Percentiles rank a stretch among this genome's conserved stretches.
phyloP scores from a whole-genome alignment of 2,113 vertebrate genomes.

The Centrocercus urophasianus region DNA sequence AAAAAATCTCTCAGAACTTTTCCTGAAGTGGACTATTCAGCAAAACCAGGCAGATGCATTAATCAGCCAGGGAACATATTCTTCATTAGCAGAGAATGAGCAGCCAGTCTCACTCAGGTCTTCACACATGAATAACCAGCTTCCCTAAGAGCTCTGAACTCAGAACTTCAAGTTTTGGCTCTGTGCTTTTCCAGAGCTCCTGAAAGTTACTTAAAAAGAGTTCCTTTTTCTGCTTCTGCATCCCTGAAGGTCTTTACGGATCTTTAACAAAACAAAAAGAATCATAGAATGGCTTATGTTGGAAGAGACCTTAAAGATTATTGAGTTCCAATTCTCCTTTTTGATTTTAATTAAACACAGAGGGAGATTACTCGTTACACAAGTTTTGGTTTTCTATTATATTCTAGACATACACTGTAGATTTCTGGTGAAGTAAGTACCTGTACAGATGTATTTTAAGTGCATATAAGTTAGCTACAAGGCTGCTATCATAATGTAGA shows the following conservation, averaged over 20 bases:
- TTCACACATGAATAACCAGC: not conserved
- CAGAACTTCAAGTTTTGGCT: not conserved
- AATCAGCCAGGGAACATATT: not conserved
- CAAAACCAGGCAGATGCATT: not conserved
- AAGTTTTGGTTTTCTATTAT: not conserved
- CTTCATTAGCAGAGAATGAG: not conserved
- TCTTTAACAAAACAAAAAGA: not conserved
- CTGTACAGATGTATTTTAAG: not conserved
- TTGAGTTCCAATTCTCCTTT: not conserved
- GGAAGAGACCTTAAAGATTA: too few relatives aligned
- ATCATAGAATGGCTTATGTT: too few relatives aligned
- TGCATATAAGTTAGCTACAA: not conserved
- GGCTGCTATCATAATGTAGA: not conserved
- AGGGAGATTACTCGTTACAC: not conserved
- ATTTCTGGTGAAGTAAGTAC: rapidly evolving
- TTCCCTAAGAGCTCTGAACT: not conserved
- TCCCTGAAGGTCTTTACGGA: not conserved
- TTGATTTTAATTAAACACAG: not conserved
- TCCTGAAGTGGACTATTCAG: not conserved
- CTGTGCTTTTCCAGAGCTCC: not conserved
- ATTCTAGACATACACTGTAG: not conserved
- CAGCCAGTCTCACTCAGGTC: not conserved
- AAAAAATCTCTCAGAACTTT: not conserved
- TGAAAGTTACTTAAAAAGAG: not conserved
- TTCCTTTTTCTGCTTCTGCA: not conserved